Evolutionary conservation across 92 coral and sea anemone genomes (phyloP), one percentile per base, ranked within the genome.

Genomic region (Desmophyllum pertusum): DNA sequence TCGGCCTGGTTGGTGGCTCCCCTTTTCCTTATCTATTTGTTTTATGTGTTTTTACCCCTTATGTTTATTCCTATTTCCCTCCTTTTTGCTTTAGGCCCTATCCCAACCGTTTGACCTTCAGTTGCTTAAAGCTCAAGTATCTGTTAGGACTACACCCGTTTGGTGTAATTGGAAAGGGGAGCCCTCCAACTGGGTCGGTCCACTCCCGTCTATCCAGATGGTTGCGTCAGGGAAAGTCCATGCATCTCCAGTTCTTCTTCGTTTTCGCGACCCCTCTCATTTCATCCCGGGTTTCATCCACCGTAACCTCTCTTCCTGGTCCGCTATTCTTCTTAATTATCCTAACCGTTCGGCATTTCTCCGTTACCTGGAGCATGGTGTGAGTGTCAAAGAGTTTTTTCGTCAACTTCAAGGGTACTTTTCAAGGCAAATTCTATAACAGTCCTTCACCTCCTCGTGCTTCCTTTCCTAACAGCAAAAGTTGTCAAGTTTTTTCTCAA

Each of bases 1-100:
- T 76, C 50, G 80, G 68, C 80, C 80, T 53, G 25, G 80, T 53
- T 76, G 67, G 80, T 76, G 67, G 68, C 80, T 76, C n/a, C 51
- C 80, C 80, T 67, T 52, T 55, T 53, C n/a, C 53, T 4, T n/a
- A 17, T 29, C 42, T 66, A 5, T 66, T 66, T 66, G 2, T 18
- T 37, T 72, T n/a, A n/a, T 72, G 33, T 40, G 18, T 33, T 64
- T 64, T 27, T 31, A 33, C 27, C 59, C 61, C 61, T 15, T 30
- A 29, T 17, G 43, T 37, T 68, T 68, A 36, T 45, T 73, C 27
- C 19, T 48, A 11, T 45, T 73, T 50, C 48, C 10, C 6, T 63
- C 78, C 8, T 76, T 17, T 35, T 35, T 50, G 36, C 19, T 53
- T 21, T 37, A 76, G 80, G 50, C 10, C 50, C 53, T 67, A 11